phyloP scores from a whole-genome alignment of 2,113 vertebrate species.

The Eira barbara region DNA sequence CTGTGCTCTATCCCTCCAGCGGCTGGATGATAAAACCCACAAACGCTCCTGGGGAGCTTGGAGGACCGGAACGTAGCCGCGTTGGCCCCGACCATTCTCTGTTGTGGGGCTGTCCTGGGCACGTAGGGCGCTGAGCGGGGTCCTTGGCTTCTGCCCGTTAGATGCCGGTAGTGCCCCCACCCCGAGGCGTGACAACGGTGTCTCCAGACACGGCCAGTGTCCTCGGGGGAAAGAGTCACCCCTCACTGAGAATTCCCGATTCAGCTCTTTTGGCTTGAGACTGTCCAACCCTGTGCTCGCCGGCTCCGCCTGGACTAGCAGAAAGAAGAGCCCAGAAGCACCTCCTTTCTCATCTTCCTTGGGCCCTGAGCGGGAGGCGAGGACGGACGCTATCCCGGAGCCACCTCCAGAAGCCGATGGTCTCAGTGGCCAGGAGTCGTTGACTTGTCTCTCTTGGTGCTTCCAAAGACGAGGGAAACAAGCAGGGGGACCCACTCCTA shows the following conservation, averaged over 20 bases:
- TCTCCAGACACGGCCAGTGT: background rate
- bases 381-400: background rate
- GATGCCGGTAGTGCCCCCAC: background rate
- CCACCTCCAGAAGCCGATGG: background rate
- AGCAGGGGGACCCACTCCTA: background rate
- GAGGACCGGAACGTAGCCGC: fast-evolving
- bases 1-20: no score
- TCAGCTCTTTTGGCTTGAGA: background rate
- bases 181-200: background rate
- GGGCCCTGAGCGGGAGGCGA: background rate
- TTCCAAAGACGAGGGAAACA: background rate
- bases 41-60: background rate
- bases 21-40: background rate
- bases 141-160: background rate
- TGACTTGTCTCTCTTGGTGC: background rate
- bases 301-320: background rate
- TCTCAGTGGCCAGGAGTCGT: background rate
- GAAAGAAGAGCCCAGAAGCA: background rate
- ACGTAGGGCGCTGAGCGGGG: background rate
- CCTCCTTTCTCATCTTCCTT: background rate
- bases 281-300: background rate
- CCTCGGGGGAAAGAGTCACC: background rate
- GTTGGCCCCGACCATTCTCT: background rate
- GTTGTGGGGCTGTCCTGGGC: background rate
- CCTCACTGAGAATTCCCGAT: background rate